Percentiles rank a stretch among this genome's conserved stretches.
Evolutionary conservation across 2,113 vertebrate genomes (phyloP).

Genomic region (human): GRCh38 chr9:122693501-122694000

Average conservation of each 20-base stretch:
- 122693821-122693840: neutral
- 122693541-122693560: neutral
- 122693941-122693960: slow-evolving; percentile 39
- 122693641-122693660: neutral
- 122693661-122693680: neutral
- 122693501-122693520: neutral
- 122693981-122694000: neutral
- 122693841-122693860: slow-evolving; percentile 50
- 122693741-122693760: neutral
- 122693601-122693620: neutral
- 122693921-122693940: neutral
- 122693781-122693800: neutral
- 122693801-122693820: neutral
- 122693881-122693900: neutral
- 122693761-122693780: neutral
- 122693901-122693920: slow-evolving; percentile 36
- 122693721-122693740: neutral
- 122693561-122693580: neutral
- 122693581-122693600: neutral
- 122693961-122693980: slow-evolving; percentile 36
- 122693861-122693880: slow-evolving; percentile 34
- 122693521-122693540: neutral
- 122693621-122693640: neutral
- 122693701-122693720: fast-evolving
- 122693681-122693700: neutral